phyloP scores from a whole-genome alignment of 2,888 invertebrate species.

The Drosophila vallismaia region DNA sequence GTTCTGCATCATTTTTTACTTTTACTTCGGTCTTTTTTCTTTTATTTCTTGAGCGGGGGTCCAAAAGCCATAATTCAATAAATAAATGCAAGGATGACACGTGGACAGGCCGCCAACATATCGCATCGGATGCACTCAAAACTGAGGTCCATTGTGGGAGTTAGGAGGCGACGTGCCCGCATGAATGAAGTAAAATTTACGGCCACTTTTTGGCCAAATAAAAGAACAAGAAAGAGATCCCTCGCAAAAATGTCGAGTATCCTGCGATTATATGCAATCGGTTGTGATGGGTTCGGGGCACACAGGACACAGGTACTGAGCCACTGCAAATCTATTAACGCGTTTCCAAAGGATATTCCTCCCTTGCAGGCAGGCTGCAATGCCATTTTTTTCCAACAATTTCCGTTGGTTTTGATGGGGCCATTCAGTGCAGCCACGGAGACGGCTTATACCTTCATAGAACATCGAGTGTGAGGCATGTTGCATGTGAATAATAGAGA shows the following conservation, averaged over 20 bases:
- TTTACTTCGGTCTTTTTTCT: slow-evolving; percentile 7
- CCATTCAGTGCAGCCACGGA: slow-evolving; percentile 21
- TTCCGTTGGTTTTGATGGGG: slow-evolving; percentile 19
- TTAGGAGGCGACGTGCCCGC: slow-evolving; percentile 26
- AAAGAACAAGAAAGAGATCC: slow-evolving; percentile 50
- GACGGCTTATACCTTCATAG: slow-evolving; percentile 19
- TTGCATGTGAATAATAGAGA: slow-evolving; percentile 34
- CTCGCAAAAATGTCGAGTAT: slow-evolving; percentile 11
- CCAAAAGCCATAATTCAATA: slow-evolving; percentile 77
- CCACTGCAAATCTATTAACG: slow-evolving; percentile 68
- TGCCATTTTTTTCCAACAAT: slow-evolving; percentile 26
- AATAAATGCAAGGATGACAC: slow-evolving; percentile 81
- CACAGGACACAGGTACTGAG: slow-evolving; percentile 6
- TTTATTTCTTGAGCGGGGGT: not conserved
- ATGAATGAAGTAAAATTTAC: slow-evolving; percentile 76
- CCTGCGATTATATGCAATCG: slow-evolving; percentile 68
- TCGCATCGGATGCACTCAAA: slow-evolving; percentile 76
- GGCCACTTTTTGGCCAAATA: slow-evolving; percentile 61
- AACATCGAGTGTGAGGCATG: slow-evolving; percentile 17
- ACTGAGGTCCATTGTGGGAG: slow-evolving; percentile 36
- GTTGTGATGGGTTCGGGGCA: slow-evolving; percentile 11
- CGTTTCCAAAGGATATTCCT: slow-evolving; percentile 31
- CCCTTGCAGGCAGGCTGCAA: slow-evolving; percentile 38
- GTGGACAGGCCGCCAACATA: slow-evolving; percentile 76
- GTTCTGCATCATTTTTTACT: not conserved